phyloP scores from a whole-genome alignment of 2,797 vertebrate genomes.

The Bradypodion ventrale region DNA sequence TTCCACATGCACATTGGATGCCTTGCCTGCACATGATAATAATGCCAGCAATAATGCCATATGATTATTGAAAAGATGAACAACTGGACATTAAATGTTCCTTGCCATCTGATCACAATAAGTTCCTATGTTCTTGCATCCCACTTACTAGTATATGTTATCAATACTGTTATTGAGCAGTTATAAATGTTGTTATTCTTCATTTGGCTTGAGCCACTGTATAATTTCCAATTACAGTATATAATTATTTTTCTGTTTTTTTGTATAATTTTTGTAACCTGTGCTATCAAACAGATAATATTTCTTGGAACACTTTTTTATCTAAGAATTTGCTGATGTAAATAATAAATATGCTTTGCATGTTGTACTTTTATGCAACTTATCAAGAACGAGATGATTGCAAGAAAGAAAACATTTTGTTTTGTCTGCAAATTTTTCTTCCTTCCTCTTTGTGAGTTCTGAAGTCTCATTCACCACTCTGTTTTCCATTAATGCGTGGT shows the following conservation, averaged over 20 bases:
- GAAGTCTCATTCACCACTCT: conserved; percentile 32
- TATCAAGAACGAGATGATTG: background rate
- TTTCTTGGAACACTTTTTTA: conserved; percentile 1
- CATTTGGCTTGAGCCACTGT: background rate
- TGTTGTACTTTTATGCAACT: conserved; percentile 28
- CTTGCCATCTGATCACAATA: no score
- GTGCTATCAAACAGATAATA: background rate
- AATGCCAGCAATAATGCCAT: background rate
- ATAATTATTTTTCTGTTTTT: background rate
- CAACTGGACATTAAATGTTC: background rate
- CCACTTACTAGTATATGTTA: background rate
- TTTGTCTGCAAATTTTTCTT: conserved; percentile 28
- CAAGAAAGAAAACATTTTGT: conserved; percentile 24
- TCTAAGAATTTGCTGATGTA: conserved; percentile 22
- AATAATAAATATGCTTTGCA: conserved; percentile 33
- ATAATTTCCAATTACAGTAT: background rate
- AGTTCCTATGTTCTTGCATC: no score
- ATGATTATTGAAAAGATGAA: background rate
- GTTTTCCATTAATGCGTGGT: conserved; percentile 51
- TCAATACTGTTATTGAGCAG: background rate
- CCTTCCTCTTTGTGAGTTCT: conserved; percentile 27
- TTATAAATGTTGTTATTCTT: background rate
- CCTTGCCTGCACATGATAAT: no score
- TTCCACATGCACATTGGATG: no score
- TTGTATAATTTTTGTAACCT: background rate